Conservation (phyloP, 1,140 invertebrate species). For the Rhysida immarginata region DNA sequence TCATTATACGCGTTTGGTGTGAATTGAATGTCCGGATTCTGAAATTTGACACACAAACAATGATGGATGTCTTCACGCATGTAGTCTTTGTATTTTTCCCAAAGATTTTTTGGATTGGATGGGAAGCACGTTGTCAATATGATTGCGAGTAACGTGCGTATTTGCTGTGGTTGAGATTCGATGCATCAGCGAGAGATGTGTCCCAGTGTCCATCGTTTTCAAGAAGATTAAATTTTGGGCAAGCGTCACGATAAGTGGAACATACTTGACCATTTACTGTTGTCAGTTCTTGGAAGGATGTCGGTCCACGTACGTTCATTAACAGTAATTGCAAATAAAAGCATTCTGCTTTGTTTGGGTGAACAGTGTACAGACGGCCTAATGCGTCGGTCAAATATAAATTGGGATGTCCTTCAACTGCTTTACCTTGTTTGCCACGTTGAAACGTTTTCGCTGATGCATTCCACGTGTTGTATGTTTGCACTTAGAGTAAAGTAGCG, state of each 20-base stretch:
- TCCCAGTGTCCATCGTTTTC: slow-evolving; percentile 22
- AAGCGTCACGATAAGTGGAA: slow-evolving; percentile 16
- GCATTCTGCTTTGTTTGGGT: slow-evolving; percentile 23
- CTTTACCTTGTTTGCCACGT: slow-evolving; percentile 20
- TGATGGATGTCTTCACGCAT: slow-evolving; percentile 23
- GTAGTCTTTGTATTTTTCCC: slow-evolving; percentile 25
- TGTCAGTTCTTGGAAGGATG: slow-evolving; percentile 18
- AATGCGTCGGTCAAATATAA: slow-evolving; percentile 17
- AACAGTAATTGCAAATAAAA: slow-evolving; percentile 19
- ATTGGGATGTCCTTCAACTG: slow-evolving; percentile 19
- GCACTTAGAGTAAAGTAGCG: slow-evolving; percentile 28
- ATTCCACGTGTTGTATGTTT: slow-evolving; percentile 28
- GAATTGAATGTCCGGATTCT: too few relatives aligned
- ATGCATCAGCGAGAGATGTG: slow-evolving; percentile 23
- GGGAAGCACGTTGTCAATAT: slow-evolving; percentile 23
- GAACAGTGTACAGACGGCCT: slow-evolving; percentile 25
- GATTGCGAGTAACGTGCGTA: slow-evolving; percentile 30
- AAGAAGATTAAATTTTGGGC: slow-evolving; percentile 16
- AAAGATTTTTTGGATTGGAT: slow-evolving; percentile 21
- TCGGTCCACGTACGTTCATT: slow-evolving; percentile 16
- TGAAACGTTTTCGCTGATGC: slow-evolving; percentile 18
- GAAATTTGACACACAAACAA: slow-evolving; percentile 13
- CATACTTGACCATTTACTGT: slow-evolving; percentile 16
- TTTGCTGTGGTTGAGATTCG: slow-evolving; percentile 23
- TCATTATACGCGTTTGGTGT: too few relatives aligned